phyloP scores from a whole-genome alignment of 2,888 invertebrate species.

The Yponomeuta sedellus region DNA sequence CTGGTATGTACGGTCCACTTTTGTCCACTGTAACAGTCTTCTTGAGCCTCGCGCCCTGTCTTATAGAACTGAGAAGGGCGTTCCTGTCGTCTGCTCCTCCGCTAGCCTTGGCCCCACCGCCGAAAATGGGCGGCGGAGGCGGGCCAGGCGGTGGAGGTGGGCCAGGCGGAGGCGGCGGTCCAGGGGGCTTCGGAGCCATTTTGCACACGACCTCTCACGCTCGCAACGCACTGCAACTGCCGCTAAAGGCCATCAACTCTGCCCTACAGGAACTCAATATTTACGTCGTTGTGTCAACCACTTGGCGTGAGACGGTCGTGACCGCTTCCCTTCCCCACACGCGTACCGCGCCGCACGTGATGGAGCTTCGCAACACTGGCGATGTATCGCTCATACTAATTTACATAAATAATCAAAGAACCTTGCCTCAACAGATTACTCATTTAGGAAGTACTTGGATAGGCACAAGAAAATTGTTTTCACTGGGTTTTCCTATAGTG shows the following conservation, averaged over 20 bases:
- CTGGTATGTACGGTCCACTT: conserved; percentile 87
- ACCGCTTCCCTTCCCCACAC: conserved; percentile 32
- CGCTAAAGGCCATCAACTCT: conserved; percentile 40
- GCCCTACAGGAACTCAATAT: conserved; percentile 16
- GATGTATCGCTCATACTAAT: not conserved
- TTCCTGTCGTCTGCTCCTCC: conserved; percentile 78
- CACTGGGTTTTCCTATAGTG: conserved; percentile 44
- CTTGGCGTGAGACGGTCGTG: not conserved
- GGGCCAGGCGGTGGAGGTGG: conserved; percentile 80
- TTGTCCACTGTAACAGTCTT: conserved; percentile 93
- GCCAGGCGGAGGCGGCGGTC: conserved; percentile 80
- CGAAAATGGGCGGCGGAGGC: conserved; percentile 71
- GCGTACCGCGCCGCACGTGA: conserved; percentile 38
- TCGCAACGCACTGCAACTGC: conserved; percentile 31
- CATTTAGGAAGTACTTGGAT: conserved; percentile 67
- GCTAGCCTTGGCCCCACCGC: conserved; percentile 60
- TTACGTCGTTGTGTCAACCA: conserved; percentile 18
- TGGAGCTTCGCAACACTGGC: not conserved
- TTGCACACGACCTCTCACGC: conserved; percentile 44
- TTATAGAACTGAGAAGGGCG: conserved; percentile 87
- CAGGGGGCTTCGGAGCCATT: conserved; percentile 79
- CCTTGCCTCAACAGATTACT: conserved; percentile 68
- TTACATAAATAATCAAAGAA: conserved; percentile 61
- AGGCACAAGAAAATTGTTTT: conserved; percentile 60
- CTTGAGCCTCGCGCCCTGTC: conserved; percentile 87